Percentiles rank a stretch among this genome's conserved stretches.
These are phyloP conservation scores for Brachyopa scutellaris DNA, from an alignment of 2,888 invertebrate genomes.

Conservation along the genomic window DNA sequence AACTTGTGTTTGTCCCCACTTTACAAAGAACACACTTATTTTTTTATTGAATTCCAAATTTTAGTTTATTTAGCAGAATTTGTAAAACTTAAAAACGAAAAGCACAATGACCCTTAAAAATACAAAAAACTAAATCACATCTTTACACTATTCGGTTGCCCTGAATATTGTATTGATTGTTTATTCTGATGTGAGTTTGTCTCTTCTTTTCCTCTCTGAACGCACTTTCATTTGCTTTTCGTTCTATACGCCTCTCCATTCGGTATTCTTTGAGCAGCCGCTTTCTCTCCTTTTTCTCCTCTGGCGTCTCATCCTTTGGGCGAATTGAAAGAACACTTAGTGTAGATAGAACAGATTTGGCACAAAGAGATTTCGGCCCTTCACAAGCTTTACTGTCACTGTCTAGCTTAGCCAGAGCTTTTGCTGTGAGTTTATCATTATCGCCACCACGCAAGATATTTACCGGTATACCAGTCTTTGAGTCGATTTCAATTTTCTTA, in stretches of 20 bases:
- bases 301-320: constrained; percentile 89
- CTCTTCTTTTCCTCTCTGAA: constrained; percentile 93
- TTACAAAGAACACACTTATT: not conserved
- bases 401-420: constrained; percentile 87
- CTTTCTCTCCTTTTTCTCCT: constrained; percentile 90
- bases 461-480: constrained; percentile 89
- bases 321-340: constrained; percentile 87
- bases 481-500: constrained; percentile 87
- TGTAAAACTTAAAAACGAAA: constrained; percentile 7
- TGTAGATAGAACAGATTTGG: constrained; percentile 86
- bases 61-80: not conserved
- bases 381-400: constrained; percentile 77
- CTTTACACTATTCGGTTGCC: constrained; percentile 85
- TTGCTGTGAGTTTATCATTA: constrained; percentile 86
- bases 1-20: not conserved
- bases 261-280: constrained; percentile 89
- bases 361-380: constrained; percentile 84
- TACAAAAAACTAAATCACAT: not conserved
- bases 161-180: constrained; percentile 89
- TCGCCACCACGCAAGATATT: constrained; percentile 85
- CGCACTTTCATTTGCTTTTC: constrained; percentile 90
- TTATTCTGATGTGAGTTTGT: constrained; percentile 89
- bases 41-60: not conserved
- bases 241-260: constrained; percentile 89
- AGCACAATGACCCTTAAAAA: constrained; percentile 16